Percentiles rank a stretch among this genome's conserved stretches.
Evolutionary conservation across 2,797 vertebrate species (phyloP).

Genomic region (Miichthys miiuy): DNA sequence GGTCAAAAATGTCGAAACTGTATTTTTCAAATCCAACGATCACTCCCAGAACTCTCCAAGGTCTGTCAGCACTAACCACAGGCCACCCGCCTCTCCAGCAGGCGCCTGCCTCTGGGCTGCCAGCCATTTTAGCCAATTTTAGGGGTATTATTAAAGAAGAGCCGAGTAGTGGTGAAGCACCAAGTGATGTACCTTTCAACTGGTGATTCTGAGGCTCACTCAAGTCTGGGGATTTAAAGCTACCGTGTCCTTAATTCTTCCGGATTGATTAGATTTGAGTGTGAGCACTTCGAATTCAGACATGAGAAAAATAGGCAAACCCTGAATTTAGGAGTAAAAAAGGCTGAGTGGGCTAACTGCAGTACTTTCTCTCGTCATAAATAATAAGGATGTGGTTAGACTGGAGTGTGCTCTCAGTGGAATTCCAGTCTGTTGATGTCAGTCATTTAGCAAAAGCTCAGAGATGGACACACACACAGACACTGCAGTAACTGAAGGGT

Average conservation of each 20-base stretch:
- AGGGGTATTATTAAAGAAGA: conserved; percentile 72
- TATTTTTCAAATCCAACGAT: conserved; percentile 68
- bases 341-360: conserved; percentile 49
- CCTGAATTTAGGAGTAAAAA: conserved; percentile 22
- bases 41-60: conserved; percentile 53
- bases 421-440: conserved; percentile 76
- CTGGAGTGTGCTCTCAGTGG: conserved; percentile 53
- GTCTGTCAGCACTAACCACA: conserved; percentile 72
- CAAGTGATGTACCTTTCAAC: conserved; percentile 39
- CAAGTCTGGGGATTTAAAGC: neutral
- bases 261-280: neutral
- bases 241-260: neutral
- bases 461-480: conserved; percentile 36
- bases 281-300: conserved; percentile 9
- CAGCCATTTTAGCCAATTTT: conserved; percentile 55
- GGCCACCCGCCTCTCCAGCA: conserved; percentile 66
- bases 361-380: conserved; percentile 70
- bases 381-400: conserved; percentile 76
- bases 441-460: conserved; percentile 57
- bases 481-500: conserved; percentile 34
- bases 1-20: conserved; percentile 56
- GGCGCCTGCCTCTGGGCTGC: conserved; percentile 73
- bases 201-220: conserved; percentile 6
- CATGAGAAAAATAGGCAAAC: neutral
- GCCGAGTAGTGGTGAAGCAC: conserved; percentile 21